Evolutionary conservation across 2,113 vertebrate genomes (phyloP), one percentile per base, ranked within the genome.

Genomic region (Myotis brandtii): DNA sequence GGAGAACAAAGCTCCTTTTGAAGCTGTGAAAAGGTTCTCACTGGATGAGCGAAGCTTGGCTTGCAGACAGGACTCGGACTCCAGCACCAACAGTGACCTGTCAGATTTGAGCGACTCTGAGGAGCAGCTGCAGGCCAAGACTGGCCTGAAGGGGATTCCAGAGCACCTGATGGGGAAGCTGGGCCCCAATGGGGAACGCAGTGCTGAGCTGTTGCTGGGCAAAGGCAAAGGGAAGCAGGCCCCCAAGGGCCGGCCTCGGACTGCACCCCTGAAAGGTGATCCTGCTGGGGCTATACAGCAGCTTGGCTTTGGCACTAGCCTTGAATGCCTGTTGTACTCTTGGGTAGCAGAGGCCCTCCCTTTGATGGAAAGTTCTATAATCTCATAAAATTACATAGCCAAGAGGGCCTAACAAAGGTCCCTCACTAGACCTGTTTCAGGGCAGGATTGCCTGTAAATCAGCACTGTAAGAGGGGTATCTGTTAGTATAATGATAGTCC

Each of bases 21-120:
- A 99, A 98, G 98, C 98, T 97, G 99, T 99, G 88, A 99, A 99
- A 98, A 99, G 99, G 97, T 99, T 99, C 98, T 98, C 98, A 11
- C 97, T 99, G 96, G 99, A 99, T 97, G 99, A 99, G 84, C 98
- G 99, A 87, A 99, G 99, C 95, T 98, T 99, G 89, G 98, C 98
- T 0, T 99, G 99, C 48, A 99, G 99, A 98, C 99, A 98, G 50
- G 99, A 99, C 97, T 99, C 99, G 0, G 99, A 99, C 96, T 99
- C 99, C 72, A 99, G 99, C 97, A 99, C 99, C 95, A 99, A 99
- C 98, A 99, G 99, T 59, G 99, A 99, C 98, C 98, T 99, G 94
- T 99, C 99, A 94, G 99, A 99, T 98, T 98, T 99, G 97, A 99
- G 99, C 84, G 99, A 99, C 96, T 99, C 99, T 40, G 99, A 99